Conservation (phyloP, 1,140 invertebrate genomes). For the Ceratosolen fusciceps region DNA sequence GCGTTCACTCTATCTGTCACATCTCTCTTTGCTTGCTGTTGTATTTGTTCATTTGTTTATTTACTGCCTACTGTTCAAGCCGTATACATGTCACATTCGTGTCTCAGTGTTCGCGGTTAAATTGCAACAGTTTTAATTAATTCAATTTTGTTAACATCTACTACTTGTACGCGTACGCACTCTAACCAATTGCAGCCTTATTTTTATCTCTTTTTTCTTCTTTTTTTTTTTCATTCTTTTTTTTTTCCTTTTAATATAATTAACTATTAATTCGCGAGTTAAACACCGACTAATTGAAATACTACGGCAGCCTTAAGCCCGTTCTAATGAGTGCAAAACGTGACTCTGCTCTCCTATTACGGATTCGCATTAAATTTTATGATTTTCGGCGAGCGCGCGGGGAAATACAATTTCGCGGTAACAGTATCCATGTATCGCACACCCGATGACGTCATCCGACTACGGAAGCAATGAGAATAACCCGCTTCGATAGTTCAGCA, state of each 20-base stretch:
- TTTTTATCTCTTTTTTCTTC: background rate
- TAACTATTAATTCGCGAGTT: slow-evolving; percentile 30
- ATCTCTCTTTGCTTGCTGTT: too few species aligned
- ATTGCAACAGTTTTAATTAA: slow-evolving; percentile 4
- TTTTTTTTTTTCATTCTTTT: background rate
- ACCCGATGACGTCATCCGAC: background rate
- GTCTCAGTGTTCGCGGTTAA: slow-evolving; percentile 1
- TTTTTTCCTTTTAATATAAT: slow-evolving; percentile 19
- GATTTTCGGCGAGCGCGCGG: background rate
- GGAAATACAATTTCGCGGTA: background rate
- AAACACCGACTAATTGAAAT: slow-evolving; percentile 33
- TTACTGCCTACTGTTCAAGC: too few species aligned
- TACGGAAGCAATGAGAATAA: background rate
- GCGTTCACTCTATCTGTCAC: too few species aligned
- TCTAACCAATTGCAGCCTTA: background rate
- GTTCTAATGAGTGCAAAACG: slow-evolving; percentile 37
- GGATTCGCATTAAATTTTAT: slow-evolving; percentile 29
- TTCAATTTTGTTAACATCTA: slow-evolving; percentile 31
- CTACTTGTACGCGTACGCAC: background rate
- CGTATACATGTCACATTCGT: background rate
- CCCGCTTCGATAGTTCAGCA: background rate
- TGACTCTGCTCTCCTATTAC: slow-evolving; percentile 29
- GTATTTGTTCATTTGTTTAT: too few species aligned
- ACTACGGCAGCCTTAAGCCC: slow-evolving; percentile 46
- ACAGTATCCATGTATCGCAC: background rate